Evolutionary conservation across 2,113 vertebrate species (phyloP).

Genomic region (Neotoma lepida): DNA sequence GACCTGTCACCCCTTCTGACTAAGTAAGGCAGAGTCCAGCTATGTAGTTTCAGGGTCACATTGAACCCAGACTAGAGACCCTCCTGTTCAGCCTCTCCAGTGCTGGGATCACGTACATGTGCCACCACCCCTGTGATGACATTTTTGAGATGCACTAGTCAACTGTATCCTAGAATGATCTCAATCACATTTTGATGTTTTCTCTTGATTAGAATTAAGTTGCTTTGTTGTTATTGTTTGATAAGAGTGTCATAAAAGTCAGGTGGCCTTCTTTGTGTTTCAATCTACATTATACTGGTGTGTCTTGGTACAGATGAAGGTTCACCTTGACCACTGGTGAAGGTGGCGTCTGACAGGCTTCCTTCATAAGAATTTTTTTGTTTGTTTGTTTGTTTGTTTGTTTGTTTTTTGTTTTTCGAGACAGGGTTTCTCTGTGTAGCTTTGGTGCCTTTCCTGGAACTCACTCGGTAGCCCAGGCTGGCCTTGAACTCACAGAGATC

Average conservation of each 20-base stretch:
- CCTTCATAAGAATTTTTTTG: background rate
- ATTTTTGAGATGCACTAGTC: conserved; percentile 1
- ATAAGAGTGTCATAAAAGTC: conserved; percentile 11
- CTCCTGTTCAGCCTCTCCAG: background rate
- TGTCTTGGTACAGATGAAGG: background rate
- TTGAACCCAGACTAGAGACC: background rate
- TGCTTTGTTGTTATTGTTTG: background rate
- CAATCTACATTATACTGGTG: background rate
- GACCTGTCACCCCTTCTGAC: background rate
- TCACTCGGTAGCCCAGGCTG: too few relatives aligned
- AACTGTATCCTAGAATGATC: background rate
- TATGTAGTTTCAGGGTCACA: background rate
- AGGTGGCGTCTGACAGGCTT: background rate
- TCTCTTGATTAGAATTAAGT: background rate
- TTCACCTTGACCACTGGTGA: background rate
- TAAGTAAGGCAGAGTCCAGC: background rate
- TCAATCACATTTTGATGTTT: background rate
- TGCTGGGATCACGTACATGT: background rate
- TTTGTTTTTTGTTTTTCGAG: too few relatives aligned
- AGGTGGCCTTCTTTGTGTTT: background rate
- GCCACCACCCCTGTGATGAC: background rate
- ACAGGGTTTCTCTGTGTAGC: too few relatives aligned
- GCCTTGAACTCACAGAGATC: too few relatives aligned
- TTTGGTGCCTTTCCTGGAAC: too few relatives aligned
- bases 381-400: too few relatives aligned